Conservation (phyloP, 2,113 vertebrate species). For the Tragulus kanchil region DNA sequence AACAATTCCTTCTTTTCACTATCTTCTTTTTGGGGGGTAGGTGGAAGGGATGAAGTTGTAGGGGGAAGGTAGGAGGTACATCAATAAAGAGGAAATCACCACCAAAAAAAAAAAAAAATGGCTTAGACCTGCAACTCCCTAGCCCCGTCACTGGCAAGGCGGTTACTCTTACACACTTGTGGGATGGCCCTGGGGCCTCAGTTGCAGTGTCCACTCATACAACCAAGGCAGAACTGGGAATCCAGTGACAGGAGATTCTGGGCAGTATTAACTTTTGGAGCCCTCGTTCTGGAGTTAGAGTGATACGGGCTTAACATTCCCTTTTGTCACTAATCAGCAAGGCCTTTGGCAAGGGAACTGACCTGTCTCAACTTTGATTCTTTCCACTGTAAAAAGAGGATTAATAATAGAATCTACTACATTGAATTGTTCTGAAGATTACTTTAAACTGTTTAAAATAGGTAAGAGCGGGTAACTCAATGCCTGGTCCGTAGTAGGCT, state of each 20-base stretch:
- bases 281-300: background rate
- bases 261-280: background rate
- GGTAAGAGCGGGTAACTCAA: background rate
- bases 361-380: background rate
- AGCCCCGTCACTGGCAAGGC: background rate
- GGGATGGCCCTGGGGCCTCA: background rate
- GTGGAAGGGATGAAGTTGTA: conserved; percentile 63
- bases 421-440: background rate
- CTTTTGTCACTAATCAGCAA: background rate
- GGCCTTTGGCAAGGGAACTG: background rate
- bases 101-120: conserved; percentile 20
- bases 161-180: background rate
- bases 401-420: background rate
- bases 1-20: conserved; percentile 49
- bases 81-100: conserved; percentile 80
- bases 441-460: conserved; percentile 27
- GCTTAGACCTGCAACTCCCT: background rate
- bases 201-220: background rate
- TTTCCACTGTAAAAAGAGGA: background rate
- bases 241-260: background rate
- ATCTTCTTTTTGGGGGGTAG: conserved; percentile 62
- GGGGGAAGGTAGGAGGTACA: conserved; percentile 51
- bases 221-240: background rate
- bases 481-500: background rate
- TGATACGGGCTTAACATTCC: background rate